A percentile compares a stretch with the other conserved stretches of the same genome.
Conservation (phyloP, 2,888 invertebrate species). For the Hyposoter dolosus region DNA sequence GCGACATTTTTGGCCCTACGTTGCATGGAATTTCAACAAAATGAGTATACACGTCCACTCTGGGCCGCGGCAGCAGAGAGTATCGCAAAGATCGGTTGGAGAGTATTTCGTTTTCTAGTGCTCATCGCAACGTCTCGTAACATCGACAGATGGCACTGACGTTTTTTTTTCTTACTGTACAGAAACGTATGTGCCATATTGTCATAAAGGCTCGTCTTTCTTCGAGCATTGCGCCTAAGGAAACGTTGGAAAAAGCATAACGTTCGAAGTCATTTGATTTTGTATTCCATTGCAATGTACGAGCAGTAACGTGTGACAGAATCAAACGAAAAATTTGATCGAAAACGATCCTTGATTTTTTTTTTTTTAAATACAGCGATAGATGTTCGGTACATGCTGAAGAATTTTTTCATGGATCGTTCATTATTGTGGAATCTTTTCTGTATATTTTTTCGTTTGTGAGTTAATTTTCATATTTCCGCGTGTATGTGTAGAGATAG, state of each 20-base stretch:
- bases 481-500: background rate
- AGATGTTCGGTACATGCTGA: no score
- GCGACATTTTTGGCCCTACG: conserved; percentile 77
- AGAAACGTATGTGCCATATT: conserved; percentile 16
- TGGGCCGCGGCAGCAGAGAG: background rate
- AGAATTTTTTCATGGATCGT: background rate
- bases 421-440: background rate
- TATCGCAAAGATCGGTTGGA: conserved; percentile 1
- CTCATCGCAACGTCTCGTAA: conserved; percentile 61
- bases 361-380: no score
- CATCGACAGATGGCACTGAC: conserved; percentile 81
- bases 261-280: background rate
- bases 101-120: background rate
- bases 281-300: background rate
- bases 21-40: conserved; percentile 76
- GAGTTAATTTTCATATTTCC: background rate
- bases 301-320: no score
- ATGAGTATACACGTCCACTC: conserved; percentile 50
- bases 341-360: no score
- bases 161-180: conserved; percentile 68
- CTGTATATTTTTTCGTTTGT: background rate
- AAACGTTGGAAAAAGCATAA: background rate
- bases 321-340: no score
- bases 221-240: background rate
- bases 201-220: background rate